A percentile compares a stretch with the other conserved stretches of the same genome.
phyloP scores from a whole-genome alignment of 2,888 invertebrate species.

The Cryptus armator region DNA sequence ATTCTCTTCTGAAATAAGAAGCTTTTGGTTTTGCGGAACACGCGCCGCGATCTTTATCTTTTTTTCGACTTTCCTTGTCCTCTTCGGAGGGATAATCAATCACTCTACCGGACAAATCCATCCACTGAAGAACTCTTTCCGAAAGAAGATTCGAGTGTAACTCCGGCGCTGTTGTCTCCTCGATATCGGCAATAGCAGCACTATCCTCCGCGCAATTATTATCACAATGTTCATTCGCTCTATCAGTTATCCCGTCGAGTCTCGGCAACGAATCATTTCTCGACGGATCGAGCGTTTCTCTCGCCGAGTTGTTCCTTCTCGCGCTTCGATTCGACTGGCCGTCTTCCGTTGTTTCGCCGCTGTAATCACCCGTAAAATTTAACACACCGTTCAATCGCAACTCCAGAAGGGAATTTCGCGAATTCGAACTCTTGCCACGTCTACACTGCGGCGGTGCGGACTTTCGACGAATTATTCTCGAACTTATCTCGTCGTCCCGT shows the following conservation, averaged over 20 bases:
- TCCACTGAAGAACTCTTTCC: conserved; percentile 92
- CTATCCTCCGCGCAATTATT: conserved; percentile 13
- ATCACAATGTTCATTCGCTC: conserved; percentile 1
- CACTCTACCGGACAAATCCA: conserved; percentile 90
- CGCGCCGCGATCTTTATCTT: background rate
- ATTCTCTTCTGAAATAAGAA: conserved; percentile 46
- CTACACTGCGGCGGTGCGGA: conserved; percentile 75
- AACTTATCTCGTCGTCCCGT: conserved; percentile 59
- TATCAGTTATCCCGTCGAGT: background rate
- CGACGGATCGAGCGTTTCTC: conserved; percentile 3
- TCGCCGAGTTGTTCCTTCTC: background rate
- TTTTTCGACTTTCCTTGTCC: background rate
- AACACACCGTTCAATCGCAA: conserved; percentile 54
- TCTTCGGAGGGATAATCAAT: conserved; percentile 67
- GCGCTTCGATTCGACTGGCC: conserved; percentile 29
- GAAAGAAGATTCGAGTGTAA: conserved; percentile 85
- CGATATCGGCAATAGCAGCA: background rate
- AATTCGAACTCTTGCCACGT: conserved; percentile 20
- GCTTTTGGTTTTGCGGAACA: conserved; percentile 28
- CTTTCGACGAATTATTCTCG: conserved; percentile 73
- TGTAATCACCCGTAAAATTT: conserved; percentile 44
- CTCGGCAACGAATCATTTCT: conserved; percentile 32
- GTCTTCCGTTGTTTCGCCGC: conserved; percentile 23
- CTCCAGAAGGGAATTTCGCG: conserved; percentile 50
- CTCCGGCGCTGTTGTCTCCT: conserved; percentile 37